Conservation (phyloP, 2,888 invertebrate genomes). For the Gerosis bhagava region DNA sequence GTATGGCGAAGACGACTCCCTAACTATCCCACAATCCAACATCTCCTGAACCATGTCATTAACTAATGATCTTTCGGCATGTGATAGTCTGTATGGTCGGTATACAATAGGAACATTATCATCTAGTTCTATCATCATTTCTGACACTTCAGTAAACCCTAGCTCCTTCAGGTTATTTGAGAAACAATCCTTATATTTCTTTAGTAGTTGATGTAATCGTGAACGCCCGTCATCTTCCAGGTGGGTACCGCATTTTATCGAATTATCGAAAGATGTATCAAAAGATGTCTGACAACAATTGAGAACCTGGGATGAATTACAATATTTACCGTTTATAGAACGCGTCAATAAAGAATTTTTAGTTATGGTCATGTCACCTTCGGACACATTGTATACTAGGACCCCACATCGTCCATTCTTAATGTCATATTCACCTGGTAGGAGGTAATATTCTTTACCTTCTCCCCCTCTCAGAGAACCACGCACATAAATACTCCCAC, state of each 20-base stretch:
- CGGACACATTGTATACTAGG: not conserved
- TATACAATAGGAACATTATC: constrained; percentile 31
- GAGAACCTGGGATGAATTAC: not conserved
- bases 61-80: constrained; percentile 27
- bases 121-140: constrained; percentile 32
- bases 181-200: constrained; percentile 27
- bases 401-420: not conserved
- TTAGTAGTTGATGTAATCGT: constrained; percentile 8
- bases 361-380: not conserved
- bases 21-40: constrained; percentile 27
- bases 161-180: constrained; percentile 26
- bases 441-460: constrained; percentile 16
- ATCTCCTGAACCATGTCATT: constrained; percentile 32
- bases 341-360: not conserved
- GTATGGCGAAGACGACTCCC: constrained; percentile 34
- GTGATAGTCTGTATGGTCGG: constrained; percentile 32
- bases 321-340: not conserved
- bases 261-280: not conserved
- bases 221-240: constrained; percentile 4
- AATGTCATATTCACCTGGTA: constrained; percentile 19
- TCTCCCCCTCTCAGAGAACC: constrained; percentile 7
- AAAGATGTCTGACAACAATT: not conserved
- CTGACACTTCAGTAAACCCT: constrained; percentile 25
- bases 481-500: not conserved
- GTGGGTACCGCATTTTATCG: constrained; percentile 12